A percentile compares a stretch with the other conserved stretches of the same genome.
These are phyloP conservation scores for Platanista minor DNA, from an alignment of 2,113 vertebrate genomes.

Conservation along the genomic window DNA sequence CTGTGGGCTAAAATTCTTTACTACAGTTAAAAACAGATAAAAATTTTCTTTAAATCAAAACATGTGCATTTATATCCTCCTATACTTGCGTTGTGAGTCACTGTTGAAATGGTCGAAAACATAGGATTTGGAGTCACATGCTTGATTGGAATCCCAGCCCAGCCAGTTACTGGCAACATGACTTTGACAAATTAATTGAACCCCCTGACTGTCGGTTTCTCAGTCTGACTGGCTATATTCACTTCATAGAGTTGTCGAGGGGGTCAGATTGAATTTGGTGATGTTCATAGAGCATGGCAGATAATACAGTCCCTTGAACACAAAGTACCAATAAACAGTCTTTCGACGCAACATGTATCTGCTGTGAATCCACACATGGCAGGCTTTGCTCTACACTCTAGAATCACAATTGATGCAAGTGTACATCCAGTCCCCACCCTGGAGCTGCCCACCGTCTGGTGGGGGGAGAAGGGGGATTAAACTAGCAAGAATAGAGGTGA, in stretches of 20 bases:
- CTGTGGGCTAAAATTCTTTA: fast-evolving
- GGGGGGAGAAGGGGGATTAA: background rate
- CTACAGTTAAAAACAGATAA: background rate
- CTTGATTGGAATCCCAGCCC: background rate
- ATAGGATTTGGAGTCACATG: background rate
- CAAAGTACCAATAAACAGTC: fast-evolving
- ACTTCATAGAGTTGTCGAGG: background rate
- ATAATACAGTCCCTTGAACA: fast-evolving
- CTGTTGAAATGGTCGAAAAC: background rate
- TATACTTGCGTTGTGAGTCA: fast-evolving
- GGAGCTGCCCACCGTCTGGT: fast-evolving
- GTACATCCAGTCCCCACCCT: background rate
- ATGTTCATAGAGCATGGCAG: fast-evolving
- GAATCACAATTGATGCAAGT: fast-evolving
- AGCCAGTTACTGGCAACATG: fast-evolving
- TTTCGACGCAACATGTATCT: fast-evolving
- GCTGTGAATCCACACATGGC: fast-evolving
- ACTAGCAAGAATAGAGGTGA: fast-evolving
- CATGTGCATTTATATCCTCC: fast-evolving
- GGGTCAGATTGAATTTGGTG: background rate
- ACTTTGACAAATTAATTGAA: background rate
- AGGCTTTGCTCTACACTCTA: fast-evolving
- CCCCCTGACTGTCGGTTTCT: background rate
- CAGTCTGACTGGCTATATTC: background rate
- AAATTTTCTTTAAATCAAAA: background rate